These are phyloP conservation scores for Caranx melampygus DNA, from an alignment of 2,113 vertebrate genomes.

Conservation along the genomic window DNA sequence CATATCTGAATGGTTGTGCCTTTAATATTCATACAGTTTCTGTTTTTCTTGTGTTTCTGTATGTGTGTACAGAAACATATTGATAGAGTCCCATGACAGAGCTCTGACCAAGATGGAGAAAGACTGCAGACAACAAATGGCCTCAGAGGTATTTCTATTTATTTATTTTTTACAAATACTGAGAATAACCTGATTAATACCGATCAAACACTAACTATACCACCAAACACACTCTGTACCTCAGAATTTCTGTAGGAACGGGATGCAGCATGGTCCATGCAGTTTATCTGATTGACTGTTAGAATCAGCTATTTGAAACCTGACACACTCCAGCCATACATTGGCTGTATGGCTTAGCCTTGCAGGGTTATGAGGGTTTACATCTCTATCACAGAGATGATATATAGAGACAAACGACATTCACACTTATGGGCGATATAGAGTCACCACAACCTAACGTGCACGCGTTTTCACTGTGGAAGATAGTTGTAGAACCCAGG, in stretches of 20 bases:
- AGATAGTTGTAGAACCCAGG: no score
- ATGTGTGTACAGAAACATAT: conserved; percentile 80
- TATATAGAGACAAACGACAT: no score
- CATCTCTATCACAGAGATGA: no score
- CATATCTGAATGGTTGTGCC: not conserved
- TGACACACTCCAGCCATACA: no score
- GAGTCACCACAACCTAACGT: no score
- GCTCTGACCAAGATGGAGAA: conserved; percentile 86
- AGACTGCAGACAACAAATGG: conserved; percentile 79
- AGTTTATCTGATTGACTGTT: not conserved
- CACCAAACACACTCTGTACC: not conserved
- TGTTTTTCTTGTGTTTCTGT: not conserved
- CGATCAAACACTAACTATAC: not conserved
- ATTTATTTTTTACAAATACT: not conserved
- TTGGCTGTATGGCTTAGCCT: no score
- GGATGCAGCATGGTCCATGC: no score
- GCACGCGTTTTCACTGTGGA: no score
- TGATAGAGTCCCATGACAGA: conserved; percentile 84
- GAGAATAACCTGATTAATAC: not conserved
- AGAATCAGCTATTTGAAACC: not conserved
- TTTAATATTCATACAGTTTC: not conserved
- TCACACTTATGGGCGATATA: no score
- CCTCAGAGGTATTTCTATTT: conserved; percentile 82
- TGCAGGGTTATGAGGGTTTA: no score
- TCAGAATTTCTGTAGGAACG: not conserved